Conservation (phyloP, 1,140 invertebrate genomes). For the Polypedilum pembai region DNA sequence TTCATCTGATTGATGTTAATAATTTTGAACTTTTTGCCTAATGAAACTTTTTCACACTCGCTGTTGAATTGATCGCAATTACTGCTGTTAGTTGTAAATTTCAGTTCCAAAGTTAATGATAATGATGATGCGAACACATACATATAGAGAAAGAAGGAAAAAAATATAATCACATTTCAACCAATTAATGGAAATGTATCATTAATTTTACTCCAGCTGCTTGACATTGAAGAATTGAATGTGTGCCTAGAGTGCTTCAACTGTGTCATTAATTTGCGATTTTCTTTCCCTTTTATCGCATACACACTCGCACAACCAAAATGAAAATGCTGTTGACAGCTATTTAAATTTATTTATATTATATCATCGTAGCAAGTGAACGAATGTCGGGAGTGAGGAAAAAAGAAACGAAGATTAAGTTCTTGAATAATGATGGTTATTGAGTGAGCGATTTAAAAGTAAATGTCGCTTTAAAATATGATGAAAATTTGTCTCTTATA, state of each 20-base stretch:
- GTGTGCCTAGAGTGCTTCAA: conserved; percentile 5
- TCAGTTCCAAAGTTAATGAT: background rate
- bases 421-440: background rate
- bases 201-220: conserved; percentile 5
- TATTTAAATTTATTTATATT: conserved; percentile 6
- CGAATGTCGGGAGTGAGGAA: too few relatives aligned
- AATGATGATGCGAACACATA: background rate
- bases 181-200: conserved; percentile 21
- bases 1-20: conserved; percentile 9
- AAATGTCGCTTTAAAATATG: too few relatives aligned
- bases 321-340: conserved; percentile 16
- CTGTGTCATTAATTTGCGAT: conserved; percentile 12
- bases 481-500: too few relatives aligned
- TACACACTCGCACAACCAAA: background rate
- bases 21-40: conserved; percentile 25
- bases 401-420: background rate
- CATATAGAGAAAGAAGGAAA: background rate
- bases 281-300: background rate
- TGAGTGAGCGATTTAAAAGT: too few relatives aligned
- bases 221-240: conserved; percentile 26
- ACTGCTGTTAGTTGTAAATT: background rate
- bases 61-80: conserved; percentile 1
- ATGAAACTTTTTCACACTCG: conserved; percentile 8
- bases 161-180: conserved; percentile 25
- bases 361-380: too few relatives aligned